Evolutionary conservation across 2,113 vertebrate species (phyloP).

Genomic region (Bambusicola thoracicus): DNA sequence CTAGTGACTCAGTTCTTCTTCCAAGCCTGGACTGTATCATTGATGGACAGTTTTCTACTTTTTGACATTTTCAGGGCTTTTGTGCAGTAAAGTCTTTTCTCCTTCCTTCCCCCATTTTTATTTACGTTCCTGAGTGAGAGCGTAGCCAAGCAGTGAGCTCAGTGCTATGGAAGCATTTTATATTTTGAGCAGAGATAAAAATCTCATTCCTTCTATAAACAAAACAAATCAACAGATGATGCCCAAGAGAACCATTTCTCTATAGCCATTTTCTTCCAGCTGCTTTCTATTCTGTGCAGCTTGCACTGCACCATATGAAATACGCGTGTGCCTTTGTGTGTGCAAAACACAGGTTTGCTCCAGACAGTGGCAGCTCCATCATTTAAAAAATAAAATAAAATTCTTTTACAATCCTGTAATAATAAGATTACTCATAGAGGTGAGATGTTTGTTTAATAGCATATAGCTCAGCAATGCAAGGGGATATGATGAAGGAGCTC

Average conservation of each 20-base stretch:
- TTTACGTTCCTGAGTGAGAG: constrained; percentile 22
- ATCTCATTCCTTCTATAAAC: constrained; percentile 73
- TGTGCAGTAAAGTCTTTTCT: background rate
- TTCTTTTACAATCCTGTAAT: constrained; percentile 1
- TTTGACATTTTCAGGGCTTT: constrained; percentile 16
- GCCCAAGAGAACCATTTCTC: constrained; percentile 73
- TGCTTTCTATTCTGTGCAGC: constrained; percentile 67
- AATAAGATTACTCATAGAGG: constrained; percentile 18
- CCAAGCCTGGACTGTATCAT: background rate
- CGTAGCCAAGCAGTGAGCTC: constrained; percentile 44
- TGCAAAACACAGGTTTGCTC: constrained; percentile 24
- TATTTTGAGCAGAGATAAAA: constrained; percentile 73
- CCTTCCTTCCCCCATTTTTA: background rate
- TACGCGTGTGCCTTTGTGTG: constrained; percentile 40
- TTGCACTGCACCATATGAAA: constrained; percentile 57
- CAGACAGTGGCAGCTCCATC: constrained; percentile 9
- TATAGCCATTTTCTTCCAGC: constrained; percentile 72
- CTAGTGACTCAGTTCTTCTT: background rate
- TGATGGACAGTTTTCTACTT: background rate
- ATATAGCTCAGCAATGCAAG: background rate
- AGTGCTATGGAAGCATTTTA: constrained; percentile 68
- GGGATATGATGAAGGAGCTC: background rate
- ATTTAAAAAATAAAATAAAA: background rate
- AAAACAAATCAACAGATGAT: constrained; percentile 76
- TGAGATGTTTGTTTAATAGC: constrained; percentile 11